These are phyloP conservation scores for Heteromurus nitidus DNA, from an alignment of 2,888 invertebrate species.

Conservation along the genomic window DNA sequence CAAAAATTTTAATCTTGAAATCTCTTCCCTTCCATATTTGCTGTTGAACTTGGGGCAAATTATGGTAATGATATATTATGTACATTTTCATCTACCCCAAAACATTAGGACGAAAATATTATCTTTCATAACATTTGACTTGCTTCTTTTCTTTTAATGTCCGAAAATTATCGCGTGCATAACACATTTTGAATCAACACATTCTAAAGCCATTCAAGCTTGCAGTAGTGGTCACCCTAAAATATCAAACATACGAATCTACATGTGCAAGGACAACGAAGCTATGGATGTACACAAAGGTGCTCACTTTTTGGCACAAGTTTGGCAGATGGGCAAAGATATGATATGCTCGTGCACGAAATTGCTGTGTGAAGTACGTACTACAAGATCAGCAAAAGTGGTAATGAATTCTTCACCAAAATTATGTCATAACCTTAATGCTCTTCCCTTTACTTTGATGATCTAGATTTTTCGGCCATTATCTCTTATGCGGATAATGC, in stretches of 20 bases:
- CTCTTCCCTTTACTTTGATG: not conserved
- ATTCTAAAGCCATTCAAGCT: too few relatives aligned
- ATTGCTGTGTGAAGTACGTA: not conserved
- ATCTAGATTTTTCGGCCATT: constrained; percentile 11
- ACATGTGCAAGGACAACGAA: too few relatives aligned
- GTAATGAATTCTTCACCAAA: not conserved
- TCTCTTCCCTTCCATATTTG: constrained; percentile 1
- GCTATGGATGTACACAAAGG: too few relatives aligned
- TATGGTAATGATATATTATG: not conserved
- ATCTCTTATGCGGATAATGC: too few relatives aligned
- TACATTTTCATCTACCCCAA: not conserved
- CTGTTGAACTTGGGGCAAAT: not conserved
- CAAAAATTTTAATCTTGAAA: not conserved
- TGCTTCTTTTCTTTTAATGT: too few relatives aligned
- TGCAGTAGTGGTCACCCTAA: too few relatives aligned
- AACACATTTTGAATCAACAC: too few relatives aligned
- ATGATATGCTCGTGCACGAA: not conserved
- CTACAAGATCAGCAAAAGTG: not conserved
- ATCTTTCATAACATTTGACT: too few relatives aligned
- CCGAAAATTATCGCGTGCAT: constrained; percentile 6
- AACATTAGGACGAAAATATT: too few relatives aligned
- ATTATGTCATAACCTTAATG: constrained; percentile 28
- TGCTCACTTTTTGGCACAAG: not conserved
- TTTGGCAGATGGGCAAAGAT: not conserved
- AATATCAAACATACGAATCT: too few relatives aligned